These are phyloP conservation scores for Chiloscyllium punctatum DNA, from an alignment of 2,797 vertebrate species.

Conservation along the genomic window DNA sequence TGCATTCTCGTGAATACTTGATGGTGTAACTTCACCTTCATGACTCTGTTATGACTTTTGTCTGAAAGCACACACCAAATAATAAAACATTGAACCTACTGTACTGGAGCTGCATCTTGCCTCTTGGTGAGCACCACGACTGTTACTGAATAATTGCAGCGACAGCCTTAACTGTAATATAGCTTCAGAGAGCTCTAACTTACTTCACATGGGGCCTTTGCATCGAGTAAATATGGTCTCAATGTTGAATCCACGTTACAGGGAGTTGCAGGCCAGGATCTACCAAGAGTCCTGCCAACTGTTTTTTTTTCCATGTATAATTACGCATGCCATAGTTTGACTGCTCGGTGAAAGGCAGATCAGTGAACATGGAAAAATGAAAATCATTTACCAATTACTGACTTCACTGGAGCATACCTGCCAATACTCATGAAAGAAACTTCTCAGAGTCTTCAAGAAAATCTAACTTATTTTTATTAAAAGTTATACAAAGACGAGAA, in stretches of 20 bases:
- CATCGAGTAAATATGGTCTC: neutral
- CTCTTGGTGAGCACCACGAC: too few relatives aligned
- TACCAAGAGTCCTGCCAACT: neutral
- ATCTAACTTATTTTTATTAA: neutral
- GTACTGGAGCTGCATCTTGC: too few relatives aligned
- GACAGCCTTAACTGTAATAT: neutral
- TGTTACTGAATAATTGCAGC: too few relatives aligned
- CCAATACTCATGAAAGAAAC: neutral
- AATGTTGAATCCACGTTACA: neutral
- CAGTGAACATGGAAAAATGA: neutral
- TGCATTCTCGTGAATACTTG: too few relatives aligned
- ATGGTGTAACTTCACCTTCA: too few relatives aligned
- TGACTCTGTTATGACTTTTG: neutral
- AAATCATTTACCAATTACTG: neutral
- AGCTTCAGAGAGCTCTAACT: too few relatives aligned
- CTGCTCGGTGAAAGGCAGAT: neutral
- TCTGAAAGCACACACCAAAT: neutral
- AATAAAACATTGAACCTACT: neutral
- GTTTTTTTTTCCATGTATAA: neutral
- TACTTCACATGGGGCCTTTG: neutral
- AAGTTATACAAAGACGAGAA: neutral
- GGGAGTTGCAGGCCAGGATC: neutral
- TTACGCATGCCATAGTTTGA: neutral
- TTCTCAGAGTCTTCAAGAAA: neutral
- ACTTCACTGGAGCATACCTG: neutral